These are phyloP conservation scores for Neodiprion lecontei DNA, from an alignment of 1,140 invertebrate species.

Conservation along the genomic window DNA sequence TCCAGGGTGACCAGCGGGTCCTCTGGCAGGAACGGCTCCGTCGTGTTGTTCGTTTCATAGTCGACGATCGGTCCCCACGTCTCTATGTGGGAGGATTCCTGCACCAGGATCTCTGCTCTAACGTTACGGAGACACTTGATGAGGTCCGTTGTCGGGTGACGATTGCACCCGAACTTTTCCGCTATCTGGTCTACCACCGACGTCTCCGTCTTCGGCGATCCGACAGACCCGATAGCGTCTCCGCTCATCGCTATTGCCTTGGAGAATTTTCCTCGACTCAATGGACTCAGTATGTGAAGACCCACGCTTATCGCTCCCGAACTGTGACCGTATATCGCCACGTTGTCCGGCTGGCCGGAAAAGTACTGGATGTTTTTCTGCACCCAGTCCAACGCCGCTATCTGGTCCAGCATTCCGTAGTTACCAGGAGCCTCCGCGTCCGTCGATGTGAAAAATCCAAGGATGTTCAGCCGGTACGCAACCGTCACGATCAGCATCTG, in stretches of 20 bases:
- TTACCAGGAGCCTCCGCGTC: slow-evolving; percentile 88
- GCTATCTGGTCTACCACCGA: slow-evolving; percentile 66
- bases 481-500: slow-evolving; percentile 80
- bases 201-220: slow-evolving; percentile 50
- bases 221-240: slow-evolving; percentile 64
- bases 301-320: slow-evolving; percentile 79
- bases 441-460: slow-evolving; percentile 90
- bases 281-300: slow-evolving; percentile 71
- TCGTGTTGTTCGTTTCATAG: slow-evolving; percentile 70
- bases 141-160: slow-evolving; percentile 68
- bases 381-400: slow-evolving; percentile 86
- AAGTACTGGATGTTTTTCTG: slow-evolving; percentile 86
- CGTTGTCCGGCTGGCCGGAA: slow-evolving; percentile 82
- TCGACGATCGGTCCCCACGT: slow-evolving; percentile 80
- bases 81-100: slow-evolving; percentile 67
- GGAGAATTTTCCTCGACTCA: slow-evolving; percentile 68
- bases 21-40: slow-evolving; percentile 70
- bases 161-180: slow-evolving; percentile 70
- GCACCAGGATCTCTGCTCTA: slow-evolving; percentile 65
- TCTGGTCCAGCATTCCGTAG: slow-evolving; percentile 89
- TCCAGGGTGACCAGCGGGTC: slow-evolving; percentile 69
- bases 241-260: slow-evolving; percentile 78
- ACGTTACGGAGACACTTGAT: slow-evolving; percentile 73
- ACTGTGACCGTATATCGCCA: slow-evolving; percentile 89
- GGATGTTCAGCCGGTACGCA: slow-evolving; percentile 80